Percentiles rank a stretch among this genome's conserved stretches.
Evolutionary conservation across 2,797 vertebrate species (phyloP).

Genomic region (Lycodopsis pacificus): DNA sequence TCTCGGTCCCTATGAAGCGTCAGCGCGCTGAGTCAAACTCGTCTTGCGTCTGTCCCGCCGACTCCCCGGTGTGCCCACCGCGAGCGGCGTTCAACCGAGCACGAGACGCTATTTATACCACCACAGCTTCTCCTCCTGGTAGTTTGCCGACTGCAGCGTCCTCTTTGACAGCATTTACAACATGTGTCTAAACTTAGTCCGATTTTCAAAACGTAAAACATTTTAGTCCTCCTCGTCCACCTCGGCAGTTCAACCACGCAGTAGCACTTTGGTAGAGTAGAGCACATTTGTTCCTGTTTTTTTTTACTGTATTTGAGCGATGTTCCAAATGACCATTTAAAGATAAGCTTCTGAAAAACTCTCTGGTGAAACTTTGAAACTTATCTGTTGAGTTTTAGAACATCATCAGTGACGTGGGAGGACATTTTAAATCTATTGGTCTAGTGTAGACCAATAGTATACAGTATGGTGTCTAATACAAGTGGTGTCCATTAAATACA

Average conservation of each 20-base stretch:
- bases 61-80: slow-evolving; percentile 19
- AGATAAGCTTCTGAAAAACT: neutral
- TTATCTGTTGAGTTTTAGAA: neutral
- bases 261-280: neutral
- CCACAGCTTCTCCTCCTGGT: slow-evolving; percentile 18
- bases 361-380: neutral
- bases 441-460: no score
- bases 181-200: neutral
- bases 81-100: slow-evolving; percentile 22
- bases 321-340: neutral
- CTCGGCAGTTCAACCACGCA: neutral
- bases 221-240: no score
- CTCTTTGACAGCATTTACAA: slow-evolving; percentile 20
- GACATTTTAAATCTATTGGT: neutral
- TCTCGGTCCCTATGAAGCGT: slow-evolving; percentile 30
- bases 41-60: slow-evolving; percentile 4
- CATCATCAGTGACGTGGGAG: neutral
- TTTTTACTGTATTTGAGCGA: neutral
- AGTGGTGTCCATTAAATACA: neutral
- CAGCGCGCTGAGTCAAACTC: slow-evolving; percentile 39
- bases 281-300: neutral
- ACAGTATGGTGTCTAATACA: no score
- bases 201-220: neutral
- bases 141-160: slow-evolving; percentile 22
- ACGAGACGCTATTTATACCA: slow-evolving; percentile 57